Conservation (phyloP, 92 coral and sea anemone genomes). For the Phenganax marumi region DNA sequence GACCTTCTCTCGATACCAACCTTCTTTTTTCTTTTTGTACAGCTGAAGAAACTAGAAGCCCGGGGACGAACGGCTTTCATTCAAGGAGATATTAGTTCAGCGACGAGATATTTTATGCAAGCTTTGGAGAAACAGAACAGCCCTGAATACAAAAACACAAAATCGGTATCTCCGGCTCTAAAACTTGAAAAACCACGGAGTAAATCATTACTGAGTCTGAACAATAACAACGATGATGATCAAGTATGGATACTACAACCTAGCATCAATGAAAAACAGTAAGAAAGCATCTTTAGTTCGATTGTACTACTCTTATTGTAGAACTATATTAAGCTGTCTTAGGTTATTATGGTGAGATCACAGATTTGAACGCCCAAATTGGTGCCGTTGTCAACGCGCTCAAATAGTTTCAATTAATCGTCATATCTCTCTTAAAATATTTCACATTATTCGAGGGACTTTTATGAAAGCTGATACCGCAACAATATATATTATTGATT, state of each 20-base stretch:
- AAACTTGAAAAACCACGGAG: slow-evolving; percentile 19
- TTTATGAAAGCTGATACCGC: slow-evolving; percentile 1
- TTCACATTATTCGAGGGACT: not conserved
- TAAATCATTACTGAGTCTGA: slow-evolving; percentile 1
- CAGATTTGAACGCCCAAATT: no score
- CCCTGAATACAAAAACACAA: not conserved
- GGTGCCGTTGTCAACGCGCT: not conserved
- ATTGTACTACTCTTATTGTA: no score
- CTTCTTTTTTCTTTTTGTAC: slow-evolving; percentile 2
- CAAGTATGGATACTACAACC: slow-evolving; percentile 40
- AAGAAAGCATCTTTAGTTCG: not conserved
- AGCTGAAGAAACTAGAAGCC: slow-evolving; percentile 49
- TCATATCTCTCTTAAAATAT: not conserved
- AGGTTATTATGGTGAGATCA: not conserved
- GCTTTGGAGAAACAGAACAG: slow-evolving; percentile 48
- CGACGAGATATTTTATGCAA: slow-evolving; percentile 49
- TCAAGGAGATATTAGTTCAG: slow-evolving; percentile 54
- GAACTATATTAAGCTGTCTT: not conserved
- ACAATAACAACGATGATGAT: slow-evolving; percentile 30
- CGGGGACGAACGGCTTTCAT: slow-evolving; percentile 52
- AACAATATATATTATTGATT: not conserved
- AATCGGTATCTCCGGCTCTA: not conserved
- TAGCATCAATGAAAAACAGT: not conserved
- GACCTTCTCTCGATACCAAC: not conserved
- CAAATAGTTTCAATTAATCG: not conserved